Evolutionary conservation across 2,797 vertebrate species (phyloP), one percentile per base, ranked within the genome.

Genomic region (Cebuella pygmaea): DNA sequence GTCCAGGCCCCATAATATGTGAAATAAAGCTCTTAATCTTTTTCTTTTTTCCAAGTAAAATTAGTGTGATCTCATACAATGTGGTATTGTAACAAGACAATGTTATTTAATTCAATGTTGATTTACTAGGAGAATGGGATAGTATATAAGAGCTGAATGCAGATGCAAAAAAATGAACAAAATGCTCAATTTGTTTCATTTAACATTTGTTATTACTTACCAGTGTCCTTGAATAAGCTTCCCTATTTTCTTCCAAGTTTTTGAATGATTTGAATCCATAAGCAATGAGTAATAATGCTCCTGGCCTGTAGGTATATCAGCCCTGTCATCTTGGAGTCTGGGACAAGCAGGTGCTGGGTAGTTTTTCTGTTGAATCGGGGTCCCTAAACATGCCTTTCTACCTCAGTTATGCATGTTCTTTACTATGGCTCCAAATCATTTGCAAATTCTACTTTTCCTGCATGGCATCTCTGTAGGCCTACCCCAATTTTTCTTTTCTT

Each of bases 31-130:
- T 94, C 22, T 88, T 94, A 88, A 92, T 80, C 75, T 9, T 79
- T 46, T 39, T 59, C 22, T 55, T 39, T 52, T 94, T 92, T 82
- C 61, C 10, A 91, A 91, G 15, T n/a, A 86, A 97, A 95, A 94
- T n/a, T 41, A 61, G 20, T 79, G 50, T 0, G 36, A 24, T 57
- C 9, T 83, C 15, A 90, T 74, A 90, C 80, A n/a, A 79, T 50
- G 6, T 2, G 64, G 4, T 41, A n/a, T 48, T 79, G 39, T 46
- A 26, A 44, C 22, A 67, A 11, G 39, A 3, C 48, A 92, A 26
- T 36, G 20, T 20, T 70, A 84, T 80, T 79, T 92, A 39, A 92
- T 50, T 52, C 82, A 61, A 59, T 48, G 87, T 7, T 86, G 64
- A 79, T 81, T 95, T 90, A 78, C 27, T 55, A 8, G 72, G 8